Base-by-base conservation (phyloP, 1,140 invertebrate genomes). In the Adelges cooleyi region DNA sequence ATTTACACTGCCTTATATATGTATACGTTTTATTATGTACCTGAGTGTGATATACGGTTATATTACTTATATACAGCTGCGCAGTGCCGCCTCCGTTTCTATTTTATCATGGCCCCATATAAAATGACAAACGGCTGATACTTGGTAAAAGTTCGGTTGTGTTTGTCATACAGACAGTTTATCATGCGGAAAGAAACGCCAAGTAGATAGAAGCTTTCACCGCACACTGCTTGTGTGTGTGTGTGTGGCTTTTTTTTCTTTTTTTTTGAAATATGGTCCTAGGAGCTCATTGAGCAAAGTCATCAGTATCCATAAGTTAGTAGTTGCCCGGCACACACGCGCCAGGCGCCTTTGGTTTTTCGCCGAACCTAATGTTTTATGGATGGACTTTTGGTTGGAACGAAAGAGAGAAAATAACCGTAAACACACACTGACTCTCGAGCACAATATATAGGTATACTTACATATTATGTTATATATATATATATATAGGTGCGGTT, bases 251-350 rank as follows among this genome's bases (percentile, higher is more conserved):
- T 33, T 9, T 54, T 20, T 36, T 53, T 52, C 18, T 56, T n/a
- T n/a, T 33, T 62, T 62, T 62, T 62, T 62, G 56, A 59, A 54
- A 52, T 54, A 46, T 52, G 66, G 65, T 48, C 33, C 20, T 22
- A n/a, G 38, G 48, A 67, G 67, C 66, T 69, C 68, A 69, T 69
- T 69, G 67, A 53, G 46, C 48, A 48, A 54, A 66, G 68, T 68
- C 68, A 69, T 69, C 68, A 69, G 68, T 69, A 69, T 69, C 68
- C 68, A 69, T 69, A 69, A 69, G 68, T 69, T 62, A 69, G 68
- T 54, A 69, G 68, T 67, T 27, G 15, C 33, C 36, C 22, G 18
- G 5, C 29, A 33, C 29, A 33, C 29, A 33, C 11, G 46, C 49
- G 22, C 56, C 56, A 25, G 18, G 17, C 25, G 42, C 56, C 56